Conservation (phyloP, 2,888 invertebrate genomes). For the Nomada fucata region DNA sequence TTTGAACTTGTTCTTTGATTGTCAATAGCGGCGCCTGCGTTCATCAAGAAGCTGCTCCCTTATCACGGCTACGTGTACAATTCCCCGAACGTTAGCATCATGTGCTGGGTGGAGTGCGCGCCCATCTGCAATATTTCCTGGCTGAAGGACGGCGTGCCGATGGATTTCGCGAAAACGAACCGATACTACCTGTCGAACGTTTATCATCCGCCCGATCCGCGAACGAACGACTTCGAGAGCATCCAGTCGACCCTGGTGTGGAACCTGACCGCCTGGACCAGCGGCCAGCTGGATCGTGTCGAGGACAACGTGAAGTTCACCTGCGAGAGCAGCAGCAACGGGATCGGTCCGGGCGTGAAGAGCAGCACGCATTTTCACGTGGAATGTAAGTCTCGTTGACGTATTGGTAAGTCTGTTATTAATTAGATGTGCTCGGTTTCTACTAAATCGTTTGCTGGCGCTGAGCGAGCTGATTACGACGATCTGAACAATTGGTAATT, state of each 20-base stretch:
- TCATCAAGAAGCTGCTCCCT: slow-evolving; percentile 92
- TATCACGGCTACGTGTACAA: slow-evolving; percentile 93
- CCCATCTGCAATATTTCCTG: slow-evolving; percentile 94
- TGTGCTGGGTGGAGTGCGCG: slow-evolving; percentile 95
- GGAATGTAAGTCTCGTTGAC: slow-evolving; percentile 90
- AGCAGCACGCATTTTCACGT: slow-evolving; percentile 94
- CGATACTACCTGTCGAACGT: slow-evolving; percentile 89
- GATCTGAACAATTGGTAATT: no score
- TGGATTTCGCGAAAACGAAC: slow-evolving; percentile 86
- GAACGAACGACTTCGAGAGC: slow-evolving; percentile 95
- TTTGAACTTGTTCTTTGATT: slow-evolving; percentile 43
- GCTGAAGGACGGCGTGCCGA: slow-evolving; percentile 91
- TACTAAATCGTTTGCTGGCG: background rate
- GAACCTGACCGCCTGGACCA: slow-evolving; percentile 94
- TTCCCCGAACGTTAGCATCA: slow-evolving; percentile 88
- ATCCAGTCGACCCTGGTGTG: slow-evolving; percentile 94
- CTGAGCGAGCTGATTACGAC: no score
- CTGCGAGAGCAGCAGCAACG: slow-evolving; percentile 91
- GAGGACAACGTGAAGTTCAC: slow-evolving; percentile 92
- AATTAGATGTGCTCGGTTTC: background rate
- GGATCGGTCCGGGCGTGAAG: slow-evolving; percentile 91
- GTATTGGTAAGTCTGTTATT: background rate
- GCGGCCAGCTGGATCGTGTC: slow-evolving; percentile 90
- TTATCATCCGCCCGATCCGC: slow-evolving; percentile 89
- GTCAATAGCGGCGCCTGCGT: slow-evolving; percentile 91